Evolutionary conservation across 2,888 invertebrate genomes (phyloP).

Genomic region (Gortyna flavago): DNA sequence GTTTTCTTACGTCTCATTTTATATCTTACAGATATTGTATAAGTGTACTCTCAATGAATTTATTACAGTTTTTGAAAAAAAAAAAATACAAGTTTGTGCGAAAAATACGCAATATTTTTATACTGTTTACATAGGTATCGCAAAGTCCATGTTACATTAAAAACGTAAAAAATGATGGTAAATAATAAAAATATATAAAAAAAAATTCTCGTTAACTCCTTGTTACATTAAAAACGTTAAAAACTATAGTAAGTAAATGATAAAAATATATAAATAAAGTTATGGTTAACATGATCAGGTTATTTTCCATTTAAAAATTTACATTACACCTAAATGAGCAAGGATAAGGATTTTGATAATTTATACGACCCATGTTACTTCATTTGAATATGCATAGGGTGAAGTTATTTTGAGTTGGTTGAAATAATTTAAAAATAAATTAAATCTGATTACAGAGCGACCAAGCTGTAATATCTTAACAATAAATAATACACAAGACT

Average conservation of each 20-base stretch:
- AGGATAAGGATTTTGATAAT: slow-evolving; percentile 67
- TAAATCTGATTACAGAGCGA: neutral
- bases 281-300: neutral
- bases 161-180: neutral
- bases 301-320: slow-evolving; percentile 55
- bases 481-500: neutral
- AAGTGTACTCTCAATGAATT: neutral
- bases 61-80: neutral
- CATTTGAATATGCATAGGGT: slow-evolving; percentile 79
- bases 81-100: neutral
- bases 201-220: no score
- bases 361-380: slow-evolving; percentile 73
- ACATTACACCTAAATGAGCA: slow-evolving; percentile 61
- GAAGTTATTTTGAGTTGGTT: slow-evolving; percentile 52
- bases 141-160: neutral
- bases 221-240: neutral
- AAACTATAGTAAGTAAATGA: neutral
- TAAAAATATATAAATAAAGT: neutral
- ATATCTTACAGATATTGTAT: slow-evolving; percentile 24
- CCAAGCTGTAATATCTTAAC: neutral
- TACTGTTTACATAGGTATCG: neutral
- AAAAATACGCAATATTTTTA: neutral
- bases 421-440: neutral
- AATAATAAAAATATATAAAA: neutral
- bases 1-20: slow-evolving; percentile 36